A percentile compares a stretch with the other conserved stretches of the same genome.
Conservation (phyloP, 2,113 vertebrate genomes). For the Abramis brama region DNA sequence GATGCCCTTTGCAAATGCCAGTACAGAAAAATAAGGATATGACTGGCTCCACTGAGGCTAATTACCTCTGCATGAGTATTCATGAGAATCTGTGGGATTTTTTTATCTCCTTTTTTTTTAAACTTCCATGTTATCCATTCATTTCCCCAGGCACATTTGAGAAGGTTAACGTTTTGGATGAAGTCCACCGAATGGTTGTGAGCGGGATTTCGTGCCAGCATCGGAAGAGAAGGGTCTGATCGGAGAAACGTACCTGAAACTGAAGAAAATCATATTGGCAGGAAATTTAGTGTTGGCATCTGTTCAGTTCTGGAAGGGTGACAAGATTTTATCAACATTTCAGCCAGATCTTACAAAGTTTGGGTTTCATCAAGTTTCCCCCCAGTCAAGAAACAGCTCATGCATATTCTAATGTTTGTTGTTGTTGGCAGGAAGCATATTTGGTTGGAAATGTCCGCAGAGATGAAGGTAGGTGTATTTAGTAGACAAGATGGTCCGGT, state of each 20-base stretch:
- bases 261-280: slow-evolving; percentile 17
- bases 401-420: slow-evolving; percentile 13
- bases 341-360: slow-evolving; percentile 2
- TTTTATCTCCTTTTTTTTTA: slow-evolving; percentile 42
- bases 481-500: background rate
- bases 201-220: background rate
- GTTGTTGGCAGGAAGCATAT: slow-evolving; percentile 16
- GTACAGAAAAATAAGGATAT: slow-evolving; percentile 50
- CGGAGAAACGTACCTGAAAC: background rate
- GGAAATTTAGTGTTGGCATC: background rate
- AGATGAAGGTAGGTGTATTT: slow-evolving; percentile 22
- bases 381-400: background rate
- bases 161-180: slow-evolving; percentile 48
- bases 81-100: slow-evolving; percentile 54
- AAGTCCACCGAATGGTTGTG: slow-evolving; percentile 19
- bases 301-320: background rate
- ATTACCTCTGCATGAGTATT: slow-evolving; percentile 68
- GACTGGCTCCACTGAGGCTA: slow-evolving; percentile 61
- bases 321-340: slow-evolving; percentile 11
- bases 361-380: slow-evolving; percentile 31
- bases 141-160: slow-evolving; percentile 37
- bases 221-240: background rate
- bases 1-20: slow-evolving; percentile 58
- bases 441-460: background rate
- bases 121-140: slow-evolving; percentile 40